Percentiles rank a stretch among this genome's conserved stretches.
Conservation (phyloP, 2,888 invertebrate species). For the Ophion slaviceki region DNA sequence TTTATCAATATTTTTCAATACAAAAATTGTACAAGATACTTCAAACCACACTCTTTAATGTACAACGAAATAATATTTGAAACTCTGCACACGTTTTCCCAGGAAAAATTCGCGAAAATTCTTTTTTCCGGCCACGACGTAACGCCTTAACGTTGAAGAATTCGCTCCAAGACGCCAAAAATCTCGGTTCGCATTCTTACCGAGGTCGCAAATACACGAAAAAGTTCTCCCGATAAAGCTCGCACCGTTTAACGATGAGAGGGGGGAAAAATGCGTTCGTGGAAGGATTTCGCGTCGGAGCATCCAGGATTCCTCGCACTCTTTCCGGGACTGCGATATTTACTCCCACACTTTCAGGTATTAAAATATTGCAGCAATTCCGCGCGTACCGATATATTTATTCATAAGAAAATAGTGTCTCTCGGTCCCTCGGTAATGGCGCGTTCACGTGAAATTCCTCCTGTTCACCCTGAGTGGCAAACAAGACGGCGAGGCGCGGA, state of each 20-base stretch:
- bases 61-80: no score
- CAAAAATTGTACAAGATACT: no score
- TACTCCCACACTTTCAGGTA: constrained; percentile 74
- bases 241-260: constrained; percentile 8
- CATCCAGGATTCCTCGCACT: constrained; percentile 70
- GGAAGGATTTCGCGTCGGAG: background rate
- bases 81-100: no score
- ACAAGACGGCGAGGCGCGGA: constrained; percentile 35
- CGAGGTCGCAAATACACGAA: constrained; percentile 13
- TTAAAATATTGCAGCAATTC: constrained; percentile 77
- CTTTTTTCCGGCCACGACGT: no score
- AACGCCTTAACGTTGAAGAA: background rate
- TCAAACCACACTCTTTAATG: no score
- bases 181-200: constrained; percentile 35
- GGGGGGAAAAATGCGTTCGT: background rate
- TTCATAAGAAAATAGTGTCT: no score
- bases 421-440: no score
- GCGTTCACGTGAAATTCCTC: constrained; percentile 53
- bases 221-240: constrained; percentile 24
- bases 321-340: constrained; percentile 75
- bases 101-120: no score
- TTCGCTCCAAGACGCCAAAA: background rate
- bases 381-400: constrained; percentile 55
- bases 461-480: constrained; percentile 49
- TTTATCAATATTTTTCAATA: no score